Conservation (phyloP, 2,888 invertebrate genomes). For the Lasioglossum figueresi region DNA sequence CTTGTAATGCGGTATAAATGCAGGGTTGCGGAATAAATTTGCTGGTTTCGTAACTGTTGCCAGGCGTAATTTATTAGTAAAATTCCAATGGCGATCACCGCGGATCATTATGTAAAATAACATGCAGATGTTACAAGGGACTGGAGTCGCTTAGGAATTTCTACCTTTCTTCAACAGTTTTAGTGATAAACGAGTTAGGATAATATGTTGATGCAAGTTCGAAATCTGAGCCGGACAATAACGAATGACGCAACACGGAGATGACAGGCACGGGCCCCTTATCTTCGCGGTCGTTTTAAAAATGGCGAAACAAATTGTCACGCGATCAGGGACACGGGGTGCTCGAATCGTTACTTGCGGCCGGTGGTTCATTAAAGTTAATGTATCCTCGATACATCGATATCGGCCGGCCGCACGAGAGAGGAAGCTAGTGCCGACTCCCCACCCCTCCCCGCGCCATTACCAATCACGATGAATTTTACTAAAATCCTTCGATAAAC, state of each 20-base stretch:
- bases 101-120: neutral
- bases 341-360: constrained; percentile 23
- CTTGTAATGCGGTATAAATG: neutral
- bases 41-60: neutral
- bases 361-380: constrained; percentile 43
- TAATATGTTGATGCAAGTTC: neutral
- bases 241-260: neutral
- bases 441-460: neutral
- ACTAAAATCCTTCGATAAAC: constrained; percentile 46
- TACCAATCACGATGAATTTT: constrained; percentile 44
- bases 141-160: neutral
- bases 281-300: neutral
- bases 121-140: neutral
- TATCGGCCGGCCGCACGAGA: constrained; percentile 8
- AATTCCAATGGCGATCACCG: neutral
- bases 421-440: neutral
- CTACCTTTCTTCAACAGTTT: neutral
- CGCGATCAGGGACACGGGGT: constrained; percentile 25
- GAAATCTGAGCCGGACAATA: neutral
- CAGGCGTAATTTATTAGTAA: neutral
- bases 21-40: neutral
- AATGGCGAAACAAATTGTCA: constrained; percentile 25
- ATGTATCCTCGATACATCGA: constrained; percentile 51
- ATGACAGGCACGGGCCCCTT: neutral
- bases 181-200: neutral